A percentile compares a stretch with the other conserved stretches of the same genome.
Conservation (phyloP, 2,888 invertebrate species). For the Athalia rosae region DNA sequence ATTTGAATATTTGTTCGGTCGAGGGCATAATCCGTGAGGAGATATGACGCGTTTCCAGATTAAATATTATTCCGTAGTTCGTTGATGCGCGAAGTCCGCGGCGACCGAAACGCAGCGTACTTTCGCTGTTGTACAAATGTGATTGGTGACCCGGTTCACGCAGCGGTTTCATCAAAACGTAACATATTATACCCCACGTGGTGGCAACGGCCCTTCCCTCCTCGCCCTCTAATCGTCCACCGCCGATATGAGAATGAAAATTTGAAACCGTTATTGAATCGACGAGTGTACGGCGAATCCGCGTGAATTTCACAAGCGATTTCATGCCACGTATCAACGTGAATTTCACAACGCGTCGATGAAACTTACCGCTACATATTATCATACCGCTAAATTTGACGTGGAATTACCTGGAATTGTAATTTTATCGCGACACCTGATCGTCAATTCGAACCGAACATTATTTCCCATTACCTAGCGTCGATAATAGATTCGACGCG, state of each 20-base stretch:
- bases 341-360: too few relatives aligned
- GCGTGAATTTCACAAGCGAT: too few relatives aligned
- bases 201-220: neutral
- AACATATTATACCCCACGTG: slow-evolving; percentile 24
- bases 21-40: neutral
- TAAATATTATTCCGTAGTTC: slow-evolving; percentile 12
- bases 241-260: neutral
- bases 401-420: too few relatives aligned
- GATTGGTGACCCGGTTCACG: slow-evolving; percentile 37
- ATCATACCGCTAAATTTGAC: too few relatives aligned
- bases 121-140: slow-evolving; percentile 25
- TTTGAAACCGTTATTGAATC: too few relatives aligned
- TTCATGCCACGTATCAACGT: too few relatives aligned
- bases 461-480: too few relatives aligned
- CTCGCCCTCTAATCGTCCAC: neutral
- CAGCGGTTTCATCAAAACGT: slow-evolving; percentile 27
- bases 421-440: too few relatives aligned
- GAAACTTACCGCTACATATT: too few relatives aligned
- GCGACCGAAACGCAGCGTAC: slow-evolving; percentile 18
- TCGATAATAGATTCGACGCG: too few relatives aligned
- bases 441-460: too few relatives aligned
- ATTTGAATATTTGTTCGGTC: neutral
- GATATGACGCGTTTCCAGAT: slow-evolving; percentile 16
- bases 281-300: too few relatives aligned
- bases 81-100: slow-evolving; percentile 33